These are phyloP conservation scores for Ptychochromis oligacanthus DNA, from an alignment of 2,113 vertebrate species.

Conservation along the genomic window DNA sequence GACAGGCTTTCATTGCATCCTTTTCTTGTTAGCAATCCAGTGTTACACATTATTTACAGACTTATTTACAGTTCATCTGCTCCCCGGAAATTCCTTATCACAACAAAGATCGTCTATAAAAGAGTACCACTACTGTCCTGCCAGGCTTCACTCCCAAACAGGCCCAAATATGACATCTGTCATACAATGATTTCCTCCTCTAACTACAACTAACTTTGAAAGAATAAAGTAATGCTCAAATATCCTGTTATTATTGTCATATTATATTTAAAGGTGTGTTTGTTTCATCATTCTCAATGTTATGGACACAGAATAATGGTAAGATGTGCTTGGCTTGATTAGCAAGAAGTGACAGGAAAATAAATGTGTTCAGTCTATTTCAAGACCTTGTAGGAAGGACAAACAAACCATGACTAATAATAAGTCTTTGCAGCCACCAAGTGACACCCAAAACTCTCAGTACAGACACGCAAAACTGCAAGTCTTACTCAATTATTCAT, in stretches of 20 bases:
- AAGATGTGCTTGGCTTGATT: neutral
- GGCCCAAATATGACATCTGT: constrained; percentile 12
- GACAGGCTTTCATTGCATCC: rapidly evolving
- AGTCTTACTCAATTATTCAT: neutral
- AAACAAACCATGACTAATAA: constrained; percentile 31
- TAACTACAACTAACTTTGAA: neutral
- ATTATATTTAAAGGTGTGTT: neutral
- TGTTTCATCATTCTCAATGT: neutral
- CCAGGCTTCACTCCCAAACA: constrained; percentile 13
- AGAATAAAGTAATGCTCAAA: neutral
- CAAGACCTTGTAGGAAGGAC: neutral
- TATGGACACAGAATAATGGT: neutral
- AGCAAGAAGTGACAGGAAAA: constrained; percentile 14
- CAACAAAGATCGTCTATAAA: constrained; percentile 14
- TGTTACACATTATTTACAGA: neutral
- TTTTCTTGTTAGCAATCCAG: neutral
- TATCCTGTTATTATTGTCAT: neutral
- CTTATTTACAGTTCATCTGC: constrained; percentile 15
- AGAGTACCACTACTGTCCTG: constrained; percentile 1
- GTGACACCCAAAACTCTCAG: constrained; percentile 19
- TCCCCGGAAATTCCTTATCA: constrained; percentile 43
- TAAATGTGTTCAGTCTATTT: constrained; percentile 32
- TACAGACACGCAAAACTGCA: neutral
- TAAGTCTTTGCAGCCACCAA: neutral
- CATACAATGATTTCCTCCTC: constrained; percentile 11